Evolutionary conservation across 1,140 invertebrate genomes (phyloP), one percentile per base, ranked within the genome.

Genomic region (Temnothorax curvispinosus): DNA sequence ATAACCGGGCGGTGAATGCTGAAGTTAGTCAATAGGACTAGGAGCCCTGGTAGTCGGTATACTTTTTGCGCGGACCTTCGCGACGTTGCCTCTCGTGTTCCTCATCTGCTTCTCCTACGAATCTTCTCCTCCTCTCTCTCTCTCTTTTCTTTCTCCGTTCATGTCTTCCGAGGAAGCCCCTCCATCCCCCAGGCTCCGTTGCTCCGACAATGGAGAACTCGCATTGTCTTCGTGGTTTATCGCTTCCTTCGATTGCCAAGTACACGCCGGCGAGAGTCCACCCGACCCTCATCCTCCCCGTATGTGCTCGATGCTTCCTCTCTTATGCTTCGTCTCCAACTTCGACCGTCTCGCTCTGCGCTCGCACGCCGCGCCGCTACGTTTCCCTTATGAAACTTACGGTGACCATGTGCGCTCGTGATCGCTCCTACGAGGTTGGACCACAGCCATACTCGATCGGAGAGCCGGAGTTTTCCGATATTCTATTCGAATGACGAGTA

Each of bases 141-240:
- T 75, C 84, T 76, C 38, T 65, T 38, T 85, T 89, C 85, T 88
- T 80, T 84, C 87, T 84, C n/a, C 69, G 76, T 41, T 64, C 54
- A 58, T 75, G 78, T 85, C 52, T 75, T 78, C 47, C 76, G 81
- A 91, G 76, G 86, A 91, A 77, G 74, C 74, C 69, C 65, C 80
- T 82, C 87, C 88, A 80, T 78, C 88, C 86, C 82, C 86, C 82
- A 92, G 92, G 92, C 89, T 90, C 81, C 69, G 85, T 87, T 87
- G 92, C 89, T 89, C 89, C 90, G 89, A 93, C 92, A 93, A 93
- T 92, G 91, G 91, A 91, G 90, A 90, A 77, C 91, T 90, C 88
- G 91, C 92, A 94, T 94, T 93, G 93, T 94, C 93, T 94, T 94
- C 92, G 91, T 93, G 90, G 93, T 94, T 94, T 94, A 94, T 94